These are phyloP conservation scores for Lordiphosa stackelbergi DNA, from an alignment of 1,140 invertebrate genomes.

Conservation along the genomic window DNA sequence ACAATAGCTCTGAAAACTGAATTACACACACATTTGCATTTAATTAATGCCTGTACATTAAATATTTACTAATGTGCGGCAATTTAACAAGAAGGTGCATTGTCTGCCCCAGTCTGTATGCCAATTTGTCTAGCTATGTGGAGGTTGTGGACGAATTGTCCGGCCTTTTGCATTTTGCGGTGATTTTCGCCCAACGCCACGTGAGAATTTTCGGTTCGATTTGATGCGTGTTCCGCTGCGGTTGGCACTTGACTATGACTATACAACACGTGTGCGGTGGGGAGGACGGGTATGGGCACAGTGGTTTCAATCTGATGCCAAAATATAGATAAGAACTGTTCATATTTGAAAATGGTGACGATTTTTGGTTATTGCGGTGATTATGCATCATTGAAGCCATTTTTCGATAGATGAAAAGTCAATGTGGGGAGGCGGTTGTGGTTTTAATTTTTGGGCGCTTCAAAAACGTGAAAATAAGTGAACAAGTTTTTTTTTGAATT, in stretches of 20 bases:
- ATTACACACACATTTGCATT: slow-evolving; percentile 49
- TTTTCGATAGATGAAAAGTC: not conserved
- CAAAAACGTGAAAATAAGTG: not conserved
- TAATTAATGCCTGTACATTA: slow-evolving; percentile 68
- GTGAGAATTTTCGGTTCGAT: slow-evolving; percentile 64
- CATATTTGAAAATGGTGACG: not conserved
- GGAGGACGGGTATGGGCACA: slow-evolving; percentile 1
- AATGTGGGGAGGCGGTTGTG: not conserved
- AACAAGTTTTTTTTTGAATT: no score
- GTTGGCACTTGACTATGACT: slow-evolving; percentile 39
- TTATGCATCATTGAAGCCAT: slow-evolving; percentile 5
- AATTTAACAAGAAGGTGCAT: slow-evolving; percentile 41
- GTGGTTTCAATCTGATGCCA: slow-evolving; percentile 1
- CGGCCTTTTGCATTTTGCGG: slow-evolving; percentile 46
- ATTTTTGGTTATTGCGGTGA: not conserved
- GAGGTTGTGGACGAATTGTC: slow-evolving; percentile 7
- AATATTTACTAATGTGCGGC: slow-evolving; percentile 72
- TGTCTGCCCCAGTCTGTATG: slow-evolving; percentile 1
- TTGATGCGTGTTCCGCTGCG: slow-evolving; percentile 61
- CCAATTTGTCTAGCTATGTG: slow-evolving; percentile 8
- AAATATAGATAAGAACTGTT: not conserved
- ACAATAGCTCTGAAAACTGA: slow-evolving; percentile 1
- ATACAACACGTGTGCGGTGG: slow-evolving; percentile 8
- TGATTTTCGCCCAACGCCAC: slow-evolving; percentile 30
- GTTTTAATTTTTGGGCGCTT: no score